These are phyloP conservation scores for Drosophila infuscata DNA, from an alignment of 2,888 invertebrate genomes.

Conservation along the genomic window DNA sequence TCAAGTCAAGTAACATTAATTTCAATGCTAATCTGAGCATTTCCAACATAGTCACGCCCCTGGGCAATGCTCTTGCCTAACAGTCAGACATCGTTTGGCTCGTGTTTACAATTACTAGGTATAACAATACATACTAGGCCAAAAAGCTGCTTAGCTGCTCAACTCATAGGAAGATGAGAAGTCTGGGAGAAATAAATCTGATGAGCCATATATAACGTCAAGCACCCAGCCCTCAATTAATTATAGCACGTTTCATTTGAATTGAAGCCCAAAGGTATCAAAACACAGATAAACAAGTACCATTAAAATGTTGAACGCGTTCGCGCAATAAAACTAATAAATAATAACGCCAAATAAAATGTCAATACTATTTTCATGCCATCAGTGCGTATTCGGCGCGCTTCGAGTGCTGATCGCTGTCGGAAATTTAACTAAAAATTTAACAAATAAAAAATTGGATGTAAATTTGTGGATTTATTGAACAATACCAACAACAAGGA, in stretches of 20 bases:
- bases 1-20: constrained; percentile 47
- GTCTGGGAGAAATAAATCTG: background rate
- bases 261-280: constrained; percentile 9
- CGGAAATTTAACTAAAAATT: constrained; percentile 32
- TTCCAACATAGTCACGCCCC: constrained; percentile 59
- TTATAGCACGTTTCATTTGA: constrained; percentile 23
- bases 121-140: background rate
- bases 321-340: constrained; percentile 48
- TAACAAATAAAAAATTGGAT: constrained; percentile 7
- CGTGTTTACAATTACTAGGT: constrained; percentile 25
- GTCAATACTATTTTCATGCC: constrained; percentile 35
- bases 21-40: constrained; percentile 62
- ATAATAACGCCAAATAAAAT: constrained; percentile 43
- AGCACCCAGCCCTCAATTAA: constrained; percentile 12
- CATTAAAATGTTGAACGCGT: constrained; percentile 61
- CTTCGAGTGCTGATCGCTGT: constrained; percentile 50
- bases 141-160: background rate
- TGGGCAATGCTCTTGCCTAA: constrained; percentile 38
- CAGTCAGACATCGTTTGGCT: constrained; percentile 25
- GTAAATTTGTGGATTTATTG: background rate
- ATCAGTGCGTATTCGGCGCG: constrained; percentile 55
- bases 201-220: background rate
- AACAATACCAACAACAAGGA: background rate
- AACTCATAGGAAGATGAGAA: background rate
- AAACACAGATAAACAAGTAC: constrained; percentile 9